Evolutionary conservation across 2,113 vertebrate species (phyloP).

Genomic region (Xiphophorus maculatus): DNA sequence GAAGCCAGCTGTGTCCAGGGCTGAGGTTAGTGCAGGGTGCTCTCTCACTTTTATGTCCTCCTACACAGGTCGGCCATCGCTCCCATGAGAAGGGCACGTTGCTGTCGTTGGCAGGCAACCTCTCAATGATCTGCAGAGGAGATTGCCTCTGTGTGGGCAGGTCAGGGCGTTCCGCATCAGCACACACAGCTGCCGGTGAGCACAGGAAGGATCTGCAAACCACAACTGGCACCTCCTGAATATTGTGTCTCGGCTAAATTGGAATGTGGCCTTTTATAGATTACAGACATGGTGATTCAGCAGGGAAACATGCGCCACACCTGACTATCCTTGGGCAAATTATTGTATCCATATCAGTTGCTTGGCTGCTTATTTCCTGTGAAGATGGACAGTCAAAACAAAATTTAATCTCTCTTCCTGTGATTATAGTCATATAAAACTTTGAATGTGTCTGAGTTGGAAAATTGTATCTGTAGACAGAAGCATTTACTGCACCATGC

Average conservation of each 20-base stretch:
- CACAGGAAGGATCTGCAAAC: constrained; percentile 10
- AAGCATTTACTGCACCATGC: too few relatives aligned
- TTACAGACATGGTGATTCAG: constrained; percentile 20
- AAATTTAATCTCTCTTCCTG: not conserved
- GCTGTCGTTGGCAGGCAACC: constrained; percentile 31
- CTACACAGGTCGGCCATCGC: constrained; percentile 77
- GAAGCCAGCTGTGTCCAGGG: constrained; percentile 61
- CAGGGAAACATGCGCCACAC: constrained; percentile 18
- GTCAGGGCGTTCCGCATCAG: constrained; percentile 45
- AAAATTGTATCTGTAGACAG: constrained; percentile 17
- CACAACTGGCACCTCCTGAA: constrained; percentile 9
- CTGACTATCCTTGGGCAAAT: constrained; percentile 34
- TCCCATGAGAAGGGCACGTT: constrained; percentile 51
- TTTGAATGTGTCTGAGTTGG: constrained; percentile 30
- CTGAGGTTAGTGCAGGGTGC: constrained; percentile 40
- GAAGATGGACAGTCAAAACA: constrained; percentile 14
- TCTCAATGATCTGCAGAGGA: constrained; percentile 43
- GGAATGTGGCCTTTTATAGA: constrained; percentile 27
- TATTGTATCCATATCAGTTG: constrained; percentile 15
- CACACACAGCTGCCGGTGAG: constrained; percentile 15
- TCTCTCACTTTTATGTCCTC: constrained; percentile 53
- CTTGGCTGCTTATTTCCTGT: not conserved
- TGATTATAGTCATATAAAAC: constrained; percentile 12
- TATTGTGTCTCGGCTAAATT: constrained; percentile 16
- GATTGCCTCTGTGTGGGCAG: constrained; percentile 55